phyloP scores from a whole-genome alignment of 2,888 invertebrate genomes.

The Drosophila lutescens region DNA sequence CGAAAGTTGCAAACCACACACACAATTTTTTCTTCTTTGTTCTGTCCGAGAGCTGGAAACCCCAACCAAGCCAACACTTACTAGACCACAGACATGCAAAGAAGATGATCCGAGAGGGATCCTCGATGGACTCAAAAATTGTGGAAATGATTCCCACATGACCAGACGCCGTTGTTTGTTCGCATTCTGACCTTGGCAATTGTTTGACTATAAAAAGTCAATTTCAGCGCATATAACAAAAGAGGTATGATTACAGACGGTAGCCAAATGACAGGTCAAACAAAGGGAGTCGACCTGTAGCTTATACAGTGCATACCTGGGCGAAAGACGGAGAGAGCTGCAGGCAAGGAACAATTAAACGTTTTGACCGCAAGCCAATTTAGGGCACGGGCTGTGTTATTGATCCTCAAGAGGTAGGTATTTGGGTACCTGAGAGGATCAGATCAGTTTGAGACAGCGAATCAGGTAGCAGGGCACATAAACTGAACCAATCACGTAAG shows the following conservation, averaged over 20 bases:
- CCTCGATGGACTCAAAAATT: conserved; percentile 36
- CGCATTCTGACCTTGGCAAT: conserved; percentile 76
- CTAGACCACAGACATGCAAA: conserved; percentile 76
- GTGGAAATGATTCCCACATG: conserved; percentile 43
- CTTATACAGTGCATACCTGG: conserved; percentile 11
- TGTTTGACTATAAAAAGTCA: conserved; percentile 57
- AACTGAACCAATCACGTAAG: conserved; percentile 58
- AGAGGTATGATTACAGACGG: conserved; percentile 32
- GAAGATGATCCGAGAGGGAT: conserved; percentile 18
- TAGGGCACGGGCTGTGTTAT: conserved; percentile 59
- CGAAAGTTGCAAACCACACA: conserved; percentile 69
- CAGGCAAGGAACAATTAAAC: conserved; percentile 73
- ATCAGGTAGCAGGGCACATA: conserved; percentile 62
- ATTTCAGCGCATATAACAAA: conserved; percentile 27
- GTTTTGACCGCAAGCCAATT: conserved; percentile 83
- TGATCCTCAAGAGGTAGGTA: conserved; percentile 27
- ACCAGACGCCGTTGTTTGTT: conserved; percentile 28
- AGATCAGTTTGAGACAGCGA: conserved; percentile 42
- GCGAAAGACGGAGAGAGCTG: conserved; percentile 6
- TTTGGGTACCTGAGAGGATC: conserved; percentile 43
- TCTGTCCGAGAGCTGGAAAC: conserved; percentile 4
- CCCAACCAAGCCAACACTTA: conserved; percentile 25
- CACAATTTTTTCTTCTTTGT: conserved; percentile 26
- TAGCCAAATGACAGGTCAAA: conserved; percentile 61
- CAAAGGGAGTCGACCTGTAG: conserved; percentile 32